phyloP scores from a whole-genome alignment of 2,888 invertebrate species.

The Amaurobius ferox region DNA sequence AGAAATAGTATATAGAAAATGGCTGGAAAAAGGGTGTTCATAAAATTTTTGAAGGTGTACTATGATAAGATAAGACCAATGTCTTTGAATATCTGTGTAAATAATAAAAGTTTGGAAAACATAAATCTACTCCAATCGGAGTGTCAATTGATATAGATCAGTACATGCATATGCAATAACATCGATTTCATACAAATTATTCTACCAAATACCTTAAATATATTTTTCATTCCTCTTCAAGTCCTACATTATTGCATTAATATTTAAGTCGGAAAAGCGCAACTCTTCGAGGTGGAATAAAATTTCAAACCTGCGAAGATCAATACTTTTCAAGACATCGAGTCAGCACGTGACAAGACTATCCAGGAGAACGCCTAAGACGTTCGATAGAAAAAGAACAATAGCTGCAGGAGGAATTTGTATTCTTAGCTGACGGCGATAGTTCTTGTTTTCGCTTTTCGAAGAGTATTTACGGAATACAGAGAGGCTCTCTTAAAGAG shows the following conservation, averaged over 20 bases:
- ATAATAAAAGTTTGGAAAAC: too few relatives aligned
- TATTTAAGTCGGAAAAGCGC: neutral
- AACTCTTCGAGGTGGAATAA: neutral
- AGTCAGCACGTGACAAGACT: constrained; percentile 62
- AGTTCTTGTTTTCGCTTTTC: neutral
- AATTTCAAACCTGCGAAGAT: constrained; percentile 37
- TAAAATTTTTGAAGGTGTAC: too few relatives aligned
- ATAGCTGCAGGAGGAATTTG: neutral
- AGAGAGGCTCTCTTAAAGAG: neutral
- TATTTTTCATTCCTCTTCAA: too few relatives aligned
- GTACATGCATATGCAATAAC: too few relatives aligned
- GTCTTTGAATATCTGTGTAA: too few relatives aligned
- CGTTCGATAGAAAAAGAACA: neutral
- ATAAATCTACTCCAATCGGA: too few relatives aligned
- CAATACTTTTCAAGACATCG: constrained; percentile 60
- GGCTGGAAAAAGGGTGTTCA: too few relatives aligned
- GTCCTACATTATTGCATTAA: constrained; percentile 2
- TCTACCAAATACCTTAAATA: too few relatives aligned
- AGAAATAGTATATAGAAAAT: too few relatives aligned
- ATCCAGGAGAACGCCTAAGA: neutral
- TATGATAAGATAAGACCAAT: too few relatives aligned
- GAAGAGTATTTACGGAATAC: neutral
- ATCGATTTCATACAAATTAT: too few relatives aligned
- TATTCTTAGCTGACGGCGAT: neutral
- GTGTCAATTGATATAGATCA: too few relatives aligned